phyloP scores from a whole-genome alignment of 2,888 invertebrate genomes.

The Agonum fuliginosum region DNA sequence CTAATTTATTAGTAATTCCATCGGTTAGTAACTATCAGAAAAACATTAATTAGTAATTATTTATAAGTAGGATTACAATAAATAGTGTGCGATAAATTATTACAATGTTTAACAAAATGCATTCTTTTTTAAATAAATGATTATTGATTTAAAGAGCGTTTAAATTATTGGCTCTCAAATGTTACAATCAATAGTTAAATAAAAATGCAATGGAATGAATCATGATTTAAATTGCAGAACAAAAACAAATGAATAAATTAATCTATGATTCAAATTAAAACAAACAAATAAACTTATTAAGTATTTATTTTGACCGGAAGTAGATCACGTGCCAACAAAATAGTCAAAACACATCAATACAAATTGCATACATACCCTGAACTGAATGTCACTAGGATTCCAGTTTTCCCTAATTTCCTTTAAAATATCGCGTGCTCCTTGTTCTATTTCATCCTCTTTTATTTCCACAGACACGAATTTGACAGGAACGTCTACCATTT shows the following conservation, averaged over 20 bases:
- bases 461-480: conserved; percentile 56
- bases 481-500: conserved; percentile 38
- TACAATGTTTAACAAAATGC: too few relatives aligned
- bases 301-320: conserved; percentile 49
- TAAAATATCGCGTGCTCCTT: conserved; percentile 81
- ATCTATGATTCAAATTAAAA: neutral
- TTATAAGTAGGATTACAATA: too few relatives aligned
- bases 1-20: conserved; percentile 94
- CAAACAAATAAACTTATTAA: neutral
- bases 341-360: conserved; percentile 16
- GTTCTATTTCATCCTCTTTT: conserved; percentile 80
- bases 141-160: too few relatives aligned
- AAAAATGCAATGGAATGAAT: too few relatives aligned
- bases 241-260: neutral
- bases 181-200: too few relatives aligned
- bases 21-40: conserved; percentile 88
- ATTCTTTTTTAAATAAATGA: too few relatives aligned
- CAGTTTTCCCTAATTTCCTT: conserved; percentile 82
- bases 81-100: too few relatives aligned
- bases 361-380: conserved; percentile 78
- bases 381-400: conserved; percentile 78
- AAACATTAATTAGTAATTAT: conserved; percentile 7
- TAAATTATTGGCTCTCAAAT: too few relatives aligned
- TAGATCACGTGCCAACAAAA: conserved; percentile 9
- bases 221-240: neutral